A percentile compares a stretch with the other conserved stretches of the same genome.
Evolutionary conservation across 2,888 invertebrate genomes (phyloP).

Genomic region (Tetanocera ferruginea): DNA sequence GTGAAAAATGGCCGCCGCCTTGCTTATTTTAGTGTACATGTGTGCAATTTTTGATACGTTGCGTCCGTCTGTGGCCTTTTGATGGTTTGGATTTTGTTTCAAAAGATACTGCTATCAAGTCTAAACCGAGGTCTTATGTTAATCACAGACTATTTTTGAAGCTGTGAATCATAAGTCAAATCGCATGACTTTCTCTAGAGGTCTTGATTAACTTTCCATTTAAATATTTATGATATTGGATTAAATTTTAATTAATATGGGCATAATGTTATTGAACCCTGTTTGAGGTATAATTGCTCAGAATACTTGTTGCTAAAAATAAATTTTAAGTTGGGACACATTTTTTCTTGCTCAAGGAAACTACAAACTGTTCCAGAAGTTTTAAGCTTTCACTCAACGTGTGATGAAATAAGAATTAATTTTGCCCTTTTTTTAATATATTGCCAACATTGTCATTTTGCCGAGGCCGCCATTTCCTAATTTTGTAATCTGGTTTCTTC

Average conservation of each 20-base stretch:
- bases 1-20: constrained; percentile 41
- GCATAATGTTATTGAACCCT: neutral
- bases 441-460: too few relatives aligned
- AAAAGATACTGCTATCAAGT: too few relatives aligned
- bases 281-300: neutral
- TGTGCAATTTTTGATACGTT: neutral
- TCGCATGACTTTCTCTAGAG: too few relatives aligned
- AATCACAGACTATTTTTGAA: too few relatives aligned
- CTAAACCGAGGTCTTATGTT: too few relatives aligned
- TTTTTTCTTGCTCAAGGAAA: too few relatives aligned
- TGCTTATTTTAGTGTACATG: neutral
- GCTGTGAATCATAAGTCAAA: neutral
- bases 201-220: neutral
- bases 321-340: neutral
- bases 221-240: neutral
- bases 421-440: too few relatives aligned
- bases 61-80: neutral
- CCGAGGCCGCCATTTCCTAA: neutral
- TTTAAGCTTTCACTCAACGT: too few relatives aligned
- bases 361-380: too few relatives aligned
- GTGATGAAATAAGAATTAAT: too few relatives aligned
- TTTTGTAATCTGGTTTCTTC: neutral
- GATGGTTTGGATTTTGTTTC: too few relatives aligned
- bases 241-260: neutral
- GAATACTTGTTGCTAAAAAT: constrained; percentile 1